Evolutionary conservation across 2,797 vertebrate species (phyloP).

Genomic region (Rallus crepitans): DNA sequence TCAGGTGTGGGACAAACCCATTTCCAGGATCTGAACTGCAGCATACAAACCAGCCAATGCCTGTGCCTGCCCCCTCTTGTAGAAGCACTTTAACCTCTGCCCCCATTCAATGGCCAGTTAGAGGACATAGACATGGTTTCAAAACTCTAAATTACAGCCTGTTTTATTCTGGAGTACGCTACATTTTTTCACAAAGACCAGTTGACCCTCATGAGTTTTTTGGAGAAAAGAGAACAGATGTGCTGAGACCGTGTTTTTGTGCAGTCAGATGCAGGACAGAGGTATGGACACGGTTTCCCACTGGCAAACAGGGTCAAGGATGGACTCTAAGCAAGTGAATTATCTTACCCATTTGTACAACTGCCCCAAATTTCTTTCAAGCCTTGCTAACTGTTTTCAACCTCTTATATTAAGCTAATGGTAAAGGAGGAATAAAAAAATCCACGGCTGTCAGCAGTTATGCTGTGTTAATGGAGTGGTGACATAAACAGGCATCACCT

Average conservation of each 20-base stretch:
- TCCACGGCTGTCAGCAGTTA: background rate
- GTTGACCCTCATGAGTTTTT: background rate
- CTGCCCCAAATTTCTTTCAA: background rate
- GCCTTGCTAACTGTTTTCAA: background rate
- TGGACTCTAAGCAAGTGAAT: background rate
- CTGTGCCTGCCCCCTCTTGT: background rate
- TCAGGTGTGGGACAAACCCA: background rate
- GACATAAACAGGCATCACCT: background rate
- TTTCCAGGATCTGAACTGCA: background rate
- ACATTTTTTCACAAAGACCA: background rate
- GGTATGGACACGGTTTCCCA: fast-evolving
- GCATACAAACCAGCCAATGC: background rate
- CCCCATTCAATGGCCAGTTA: background rate
- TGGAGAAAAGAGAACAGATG: background rate
- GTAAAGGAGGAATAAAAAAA: background rate
- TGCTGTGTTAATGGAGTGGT: background rate
- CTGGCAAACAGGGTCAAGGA: background rate
- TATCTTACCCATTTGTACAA: background rate
- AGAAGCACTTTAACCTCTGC: background rate
- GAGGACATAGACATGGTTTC: background rate
- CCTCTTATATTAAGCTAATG: background rate
- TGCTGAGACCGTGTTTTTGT: background rate
- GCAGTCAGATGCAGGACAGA: background rate
- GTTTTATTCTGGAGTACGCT: background rate
- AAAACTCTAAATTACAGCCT: background rate